phyloP scores from a whole-genome alignment of 2,113 vertebrate species.

The Bucco capensis region DNA sequence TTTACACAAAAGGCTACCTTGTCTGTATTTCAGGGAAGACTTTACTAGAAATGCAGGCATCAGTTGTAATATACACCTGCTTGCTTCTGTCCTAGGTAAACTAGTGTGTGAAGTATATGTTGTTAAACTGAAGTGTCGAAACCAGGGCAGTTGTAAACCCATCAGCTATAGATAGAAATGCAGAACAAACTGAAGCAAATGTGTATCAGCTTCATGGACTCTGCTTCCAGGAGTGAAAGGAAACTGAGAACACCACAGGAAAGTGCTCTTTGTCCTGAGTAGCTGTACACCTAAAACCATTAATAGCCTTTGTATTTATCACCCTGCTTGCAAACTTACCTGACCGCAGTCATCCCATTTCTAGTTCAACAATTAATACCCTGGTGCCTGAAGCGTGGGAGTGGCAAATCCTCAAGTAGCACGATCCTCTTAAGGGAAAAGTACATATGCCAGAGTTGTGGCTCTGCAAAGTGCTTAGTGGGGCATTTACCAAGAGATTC shows the following conservation, averaged over 20 bases:
- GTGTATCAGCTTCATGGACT: background rate
- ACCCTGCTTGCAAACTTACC: background rate
- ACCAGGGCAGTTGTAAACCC: background rate
- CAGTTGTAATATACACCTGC: background rate
- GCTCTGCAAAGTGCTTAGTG: background rate
- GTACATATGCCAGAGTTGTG: background rate
- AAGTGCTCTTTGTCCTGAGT: background rate
- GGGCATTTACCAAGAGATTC: background rate
- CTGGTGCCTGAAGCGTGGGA: background rate
- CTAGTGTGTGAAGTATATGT: background rate
- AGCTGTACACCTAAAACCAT: background rate
- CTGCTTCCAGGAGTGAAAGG: background rate
- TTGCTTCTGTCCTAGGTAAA: background rate
- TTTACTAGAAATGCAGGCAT: background rate
- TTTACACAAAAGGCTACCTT: background rate
- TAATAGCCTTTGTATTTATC: background rate
- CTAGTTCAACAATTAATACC: conserved; percentile 13
- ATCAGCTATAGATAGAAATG: background rate
- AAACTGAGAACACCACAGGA: background rate
- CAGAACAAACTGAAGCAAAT: background rate
- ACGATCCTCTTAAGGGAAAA: conserved; percentile 2
- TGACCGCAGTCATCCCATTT: background rate
- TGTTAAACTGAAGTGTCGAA: background rate
- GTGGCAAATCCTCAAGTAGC: background rate
- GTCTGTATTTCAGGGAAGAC: background rate